Percentiles rank a stretch among this genome's conserved stretches.
These are phyloP conservation scores for Pandemis heparana DNA, from an alignment of 2,888 invertebrate genomes.

Conservation along the genomic window DNA sequence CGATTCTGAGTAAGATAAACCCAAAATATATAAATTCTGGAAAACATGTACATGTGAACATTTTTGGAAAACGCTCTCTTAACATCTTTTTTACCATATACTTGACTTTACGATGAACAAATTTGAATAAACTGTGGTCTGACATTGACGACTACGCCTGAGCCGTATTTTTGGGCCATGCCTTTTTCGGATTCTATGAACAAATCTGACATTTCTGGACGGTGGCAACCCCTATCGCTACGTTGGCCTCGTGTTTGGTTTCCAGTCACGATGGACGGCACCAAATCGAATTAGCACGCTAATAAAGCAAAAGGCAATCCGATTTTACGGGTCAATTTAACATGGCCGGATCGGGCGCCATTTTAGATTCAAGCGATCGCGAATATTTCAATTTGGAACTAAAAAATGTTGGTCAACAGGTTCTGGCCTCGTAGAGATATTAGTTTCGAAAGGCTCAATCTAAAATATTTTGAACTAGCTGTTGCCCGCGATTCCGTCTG, in stretches of 20 bases:
- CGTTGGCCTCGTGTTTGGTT: slow-evolving; percentile 36
- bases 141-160: too few species aligned
- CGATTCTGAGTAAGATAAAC: too few species aligned
- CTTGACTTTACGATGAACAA: too few species aligned
- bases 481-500: too few species aligned
- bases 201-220: not conserved
- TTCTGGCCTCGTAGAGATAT: not conserved
- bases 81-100: too few species aligned
- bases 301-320: slow-evolving; percentile 46
- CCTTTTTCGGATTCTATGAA: too few species aligned
- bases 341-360: slow-evolving; percentile 26
- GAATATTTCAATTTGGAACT: slow-evolving; percentile 6
- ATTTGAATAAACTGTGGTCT: too few species aligned
- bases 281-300: slow-evolving; percentile 44
- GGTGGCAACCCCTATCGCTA: slow-evolving; percentile 33
- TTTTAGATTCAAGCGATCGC: slow-evolving; percentile 27
- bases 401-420: not conserved
- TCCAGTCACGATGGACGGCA: slow-evolving; percentile 39
- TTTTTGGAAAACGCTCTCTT: too few species aligned
- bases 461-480: too few species aligned
- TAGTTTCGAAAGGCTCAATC: not conserved
- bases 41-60: too few species aligned
- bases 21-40: too few species aligned
- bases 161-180: too few species aligned
- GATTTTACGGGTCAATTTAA: slow-evolving; percentile 44